Base-by-base conservation (phyloP, 1,140 invertebrate genomes). In the Trachymyrmex septentrionalis region DNA sequence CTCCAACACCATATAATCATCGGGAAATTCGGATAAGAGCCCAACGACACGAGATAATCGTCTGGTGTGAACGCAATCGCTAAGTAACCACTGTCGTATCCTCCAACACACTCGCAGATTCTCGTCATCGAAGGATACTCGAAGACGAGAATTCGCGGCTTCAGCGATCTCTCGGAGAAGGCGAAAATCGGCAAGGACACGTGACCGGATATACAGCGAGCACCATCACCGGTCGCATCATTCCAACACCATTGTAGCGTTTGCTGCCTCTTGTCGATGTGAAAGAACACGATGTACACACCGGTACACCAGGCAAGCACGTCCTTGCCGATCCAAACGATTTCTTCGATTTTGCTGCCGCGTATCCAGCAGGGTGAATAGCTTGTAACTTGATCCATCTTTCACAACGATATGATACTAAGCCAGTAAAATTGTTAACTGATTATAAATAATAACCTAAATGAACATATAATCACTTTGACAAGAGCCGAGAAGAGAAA, bases 1-100 rank as follows among this genome's bases (percentile, higher is more conserved):
- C 92, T 94, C 95, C 95, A 95, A 2, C 78, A 91, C 95, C 95
- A 96, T 6, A 95, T 53, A 14, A 85, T 93, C 27, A 95, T 53
- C 1, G 67, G 16, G 85, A 93, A 95, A 14, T 88, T 67, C 0
- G 95, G 94, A 66, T 86, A 91, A 2, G 91, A 93, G 1, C 90
- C 91, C 1, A 95, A 19, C 3, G 95, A 93, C 5, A 95, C 30
- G 0, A 95, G 53, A 53, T 91, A 86, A 21, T 94, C 91, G 2
- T 91, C 50, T 0, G 89, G 82, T 3, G 91, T 89, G 76, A 95
- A 95, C 1, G 90, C 90, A 14, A 89, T 94, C 5, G 92, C 89
- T 7, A 94, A 21, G 66, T 95, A 95, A 19, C 87, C 86, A 7
- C 76, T 78, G 2, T 50, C 66, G 6, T 72, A 88, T n/a, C 88